Base-by-base conservation (phyloP, 2,888 invertebrate species). In the Drosophila formosana region DNA sequence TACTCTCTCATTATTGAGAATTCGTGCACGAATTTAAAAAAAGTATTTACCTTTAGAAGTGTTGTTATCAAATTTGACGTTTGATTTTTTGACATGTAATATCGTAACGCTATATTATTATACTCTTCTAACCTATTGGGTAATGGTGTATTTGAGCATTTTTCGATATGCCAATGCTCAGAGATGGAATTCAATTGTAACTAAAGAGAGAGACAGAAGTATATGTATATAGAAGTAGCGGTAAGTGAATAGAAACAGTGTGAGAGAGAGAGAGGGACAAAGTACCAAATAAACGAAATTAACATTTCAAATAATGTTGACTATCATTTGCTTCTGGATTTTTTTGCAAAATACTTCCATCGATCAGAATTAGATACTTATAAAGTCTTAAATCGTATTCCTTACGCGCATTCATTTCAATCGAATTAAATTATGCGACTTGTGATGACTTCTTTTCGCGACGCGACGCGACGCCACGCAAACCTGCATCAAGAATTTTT, bases 401-500 rank as follows among this genome's bases (percentile, higher is more conserved):
- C 28, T 28, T 9, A 30, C 11, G 28, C 13, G 49, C 49, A 52
- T 53, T 25, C 3, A 25, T 11, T 57, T 26, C 23, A 51, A 75
- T 61, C 26, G 52, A 52, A 67, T 75, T 74, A 43, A 30, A 11
- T 9, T 7, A 2, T 6, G 18, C 7, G 11, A 1, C 28, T 32
- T 23, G 34, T 3, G 18, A 45, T 55, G 11, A 13, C 30, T 50
- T 55, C 30, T 30, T 30, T 30, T 30, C 57, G 39, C 26, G 28
- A 9, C 57, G 25, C 47, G 47, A 47, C 52, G 66, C 18, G 18
- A 18, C 18, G 66, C 18, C 1, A 18, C 18, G 18, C 66, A 73
- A 61, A 78, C 87, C 87, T 81, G 74, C 51, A 45, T 57, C 60
- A 71, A 23, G 53, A 58, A 78, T 63, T 67, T 77, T 83, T 77